Base-by-base conservation (phyloP, 2,797 vertebrate genomes). In the Pantherophis alleghaniensis region DNA sequence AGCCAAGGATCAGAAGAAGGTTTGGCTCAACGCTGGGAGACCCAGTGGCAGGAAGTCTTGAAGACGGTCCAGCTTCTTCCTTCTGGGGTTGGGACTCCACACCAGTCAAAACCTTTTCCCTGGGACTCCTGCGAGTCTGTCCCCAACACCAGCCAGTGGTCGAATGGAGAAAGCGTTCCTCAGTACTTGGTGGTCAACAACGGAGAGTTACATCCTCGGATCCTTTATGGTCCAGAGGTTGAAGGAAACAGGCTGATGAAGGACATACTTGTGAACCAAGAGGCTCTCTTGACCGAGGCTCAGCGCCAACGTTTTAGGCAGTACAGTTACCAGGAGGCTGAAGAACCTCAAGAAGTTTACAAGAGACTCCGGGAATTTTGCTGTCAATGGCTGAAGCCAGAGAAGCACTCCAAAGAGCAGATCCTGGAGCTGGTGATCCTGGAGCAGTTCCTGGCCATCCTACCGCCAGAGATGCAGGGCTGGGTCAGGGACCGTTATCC, bases 341-440 rank as follows among this genome's bases (percentile, higher is more conserved):
- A 22, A 7, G 91, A 87, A 4, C 91, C 91, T 56, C 16, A 66
- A 16, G 37, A 79, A 11, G 11, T 57, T n/a, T 87, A 95, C 60
- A 14, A 16, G 42, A 90, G 10, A 28, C 95, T 96, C 79, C 9
- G 47, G 7, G 92, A 95, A 14, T 92, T 95, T 32, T 96, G 94
- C 89, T 74, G 2, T 0, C 91, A 28, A 42, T 96, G 96, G 95
- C 94, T 96, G 83, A 94, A 5, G 83, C 96, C 96, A 0, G 95
- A 96, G 86, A 94, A 86, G 2, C 94, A 74, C 91, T 96, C 57
- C 60, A 96, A 96, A 91, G 95, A 96, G 79, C 94, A 96, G 93
- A 96, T 96, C 60, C 61, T 96, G 91, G 96, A 96, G 83, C 61
- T 95, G 91, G 89, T 96, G 93, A 93, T 97, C 42, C 66, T 97